A percentile compares a stretch with the other conserved stretches of the same genome.
Evolutionary conservation across 2,888 invertebrate species (phyloP).

Genomic region (Leptinotarsa tumamoca): DNA sequence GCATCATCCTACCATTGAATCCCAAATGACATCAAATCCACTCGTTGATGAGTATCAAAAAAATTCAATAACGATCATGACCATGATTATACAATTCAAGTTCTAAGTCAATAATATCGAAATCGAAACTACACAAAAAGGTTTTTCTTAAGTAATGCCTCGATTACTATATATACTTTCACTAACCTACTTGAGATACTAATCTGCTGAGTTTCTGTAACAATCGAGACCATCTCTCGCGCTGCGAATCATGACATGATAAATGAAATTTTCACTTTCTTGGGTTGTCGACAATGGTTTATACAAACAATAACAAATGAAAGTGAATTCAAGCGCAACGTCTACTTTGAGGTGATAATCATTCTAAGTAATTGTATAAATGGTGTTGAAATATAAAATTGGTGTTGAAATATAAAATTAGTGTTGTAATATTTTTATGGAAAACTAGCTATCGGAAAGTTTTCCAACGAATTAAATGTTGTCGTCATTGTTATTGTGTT

Average conservation of each 20-base stretch:
- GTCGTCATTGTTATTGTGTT: too few relatives aligned
- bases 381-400: too few relatives aligned
- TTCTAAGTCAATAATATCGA: conserved; percentile 37
- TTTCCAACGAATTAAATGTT: too few relatives aligned
- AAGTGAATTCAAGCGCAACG: conserved; percentile 1
- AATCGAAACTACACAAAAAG: conserved; percentile 40
- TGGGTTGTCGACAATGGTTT: conserved; percentile 2
- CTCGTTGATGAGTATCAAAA: neutral
- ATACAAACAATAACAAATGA: neutral
- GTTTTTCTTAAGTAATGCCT: conserved; percentile 33
- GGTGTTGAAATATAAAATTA: too few relatives aligned
- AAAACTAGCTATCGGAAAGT: too few relatives aligned
- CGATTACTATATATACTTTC: conserved; percentile 42
- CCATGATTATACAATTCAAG: conserved; percentile 25
- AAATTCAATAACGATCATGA: neutral
- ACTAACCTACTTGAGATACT: conserved; percentile 41
- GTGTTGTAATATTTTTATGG: too few relatives aligned
- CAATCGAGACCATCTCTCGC: conserved; percentile 4
- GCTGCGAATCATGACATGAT: conserved; percentile 1
- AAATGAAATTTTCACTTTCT: conserved; percentile 10
- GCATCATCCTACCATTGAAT: too few relatives aligned
- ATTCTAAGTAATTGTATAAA: neutral
- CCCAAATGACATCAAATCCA: too few relatives aligned
- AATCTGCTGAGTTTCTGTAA: conserved; percentile 9
- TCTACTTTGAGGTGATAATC: neutral